phyloP scores from a whole-genome alignment of 2,113 vertebrate species.

The Oncorhynchus gorbuscha region DNA sequence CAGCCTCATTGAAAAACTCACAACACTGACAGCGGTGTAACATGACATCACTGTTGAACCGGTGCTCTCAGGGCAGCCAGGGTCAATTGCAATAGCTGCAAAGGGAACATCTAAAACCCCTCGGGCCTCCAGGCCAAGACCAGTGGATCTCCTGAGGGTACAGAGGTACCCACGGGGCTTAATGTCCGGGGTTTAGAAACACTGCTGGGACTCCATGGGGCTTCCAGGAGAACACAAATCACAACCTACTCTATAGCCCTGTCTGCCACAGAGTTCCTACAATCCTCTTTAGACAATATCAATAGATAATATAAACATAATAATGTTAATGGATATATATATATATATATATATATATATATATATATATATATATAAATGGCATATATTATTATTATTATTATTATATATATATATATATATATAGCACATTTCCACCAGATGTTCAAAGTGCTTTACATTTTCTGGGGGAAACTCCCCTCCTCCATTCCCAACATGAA shows the following conservation, averaged over 20 bases:
- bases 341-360: too few species aligned
- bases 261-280: not conserved
- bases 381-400: too few species aligned
- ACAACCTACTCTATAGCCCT: slow-evolving; percentile 28
- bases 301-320: too few species aligned
- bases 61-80: slow-evolving; percentile 2
- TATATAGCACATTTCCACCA: too few species aligned
- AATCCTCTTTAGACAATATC: too few species aligned
- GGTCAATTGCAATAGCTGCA: slow-evolving; percentile 44
- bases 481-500: too few species aligned
- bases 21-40: slow-evolving; percentile 1
- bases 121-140: slow-evolving; percentile 2
- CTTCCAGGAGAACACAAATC: slow-evolving; percentile 34
- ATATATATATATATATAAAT: too few species aligned
- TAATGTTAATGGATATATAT: too few species aligned
- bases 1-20: slow-evolving; percentile 13
- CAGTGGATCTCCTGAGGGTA: slow-evolving; percentile 2
- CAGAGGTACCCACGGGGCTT: slow-evolving; percentile 27
- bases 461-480: too few species aligned
- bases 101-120: slow-evolving; percentile 26
- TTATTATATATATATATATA: too few species aligned
- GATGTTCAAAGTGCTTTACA: too few species aligned
- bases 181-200: not conserved
- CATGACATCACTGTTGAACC: slow-evolving; percentile 17
- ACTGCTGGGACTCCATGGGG: not conserved